Percentiles rank a stretch among this genome's conserved stretches.
These are phyloP conservation scores for Varanus salvator DNA, from an alignment of 2,113 vertebrate species.

Conservation along the genomic window DNA sequence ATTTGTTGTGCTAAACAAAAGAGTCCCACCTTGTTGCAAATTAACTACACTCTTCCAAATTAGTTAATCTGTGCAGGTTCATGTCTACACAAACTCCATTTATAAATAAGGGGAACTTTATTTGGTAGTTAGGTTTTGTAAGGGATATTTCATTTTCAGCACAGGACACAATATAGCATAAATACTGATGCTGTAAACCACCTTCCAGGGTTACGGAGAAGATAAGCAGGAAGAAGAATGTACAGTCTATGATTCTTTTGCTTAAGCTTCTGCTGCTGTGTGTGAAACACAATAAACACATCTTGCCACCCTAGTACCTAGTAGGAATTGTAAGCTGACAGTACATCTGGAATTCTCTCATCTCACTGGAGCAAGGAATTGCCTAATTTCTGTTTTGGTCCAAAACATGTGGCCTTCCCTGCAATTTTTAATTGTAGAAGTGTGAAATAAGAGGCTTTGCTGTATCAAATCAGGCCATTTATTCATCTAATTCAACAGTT, in stretches of 20 bases:
- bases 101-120: background rate
- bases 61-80: background rate
- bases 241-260: background rate
- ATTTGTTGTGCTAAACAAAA: background rate
- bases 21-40: background rate
- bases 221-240: background rate
- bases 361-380: background rate
- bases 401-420: background rate
- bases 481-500: background rate
- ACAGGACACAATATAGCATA: background rate
- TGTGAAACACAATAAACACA: background rate
- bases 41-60: background rate
- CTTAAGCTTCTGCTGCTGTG: background rate
- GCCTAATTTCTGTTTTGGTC: background rate
- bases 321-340: background rate
- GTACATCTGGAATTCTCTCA: background rate
- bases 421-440: background rate
- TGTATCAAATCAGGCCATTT: background rate
- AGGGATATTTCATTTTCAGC: slow-evolving; percentile 3
- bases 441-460: background rate
- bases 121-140: background rate
- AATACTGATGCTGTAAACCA: background rate
- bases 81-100: background rate
- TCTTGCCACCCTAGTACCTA: background rate
- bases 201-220: background rate